Evolutionary conservation across 2,888 invertebrate species (phyloP).

Genomic region (Drosophila nr. medialis): DNA sequence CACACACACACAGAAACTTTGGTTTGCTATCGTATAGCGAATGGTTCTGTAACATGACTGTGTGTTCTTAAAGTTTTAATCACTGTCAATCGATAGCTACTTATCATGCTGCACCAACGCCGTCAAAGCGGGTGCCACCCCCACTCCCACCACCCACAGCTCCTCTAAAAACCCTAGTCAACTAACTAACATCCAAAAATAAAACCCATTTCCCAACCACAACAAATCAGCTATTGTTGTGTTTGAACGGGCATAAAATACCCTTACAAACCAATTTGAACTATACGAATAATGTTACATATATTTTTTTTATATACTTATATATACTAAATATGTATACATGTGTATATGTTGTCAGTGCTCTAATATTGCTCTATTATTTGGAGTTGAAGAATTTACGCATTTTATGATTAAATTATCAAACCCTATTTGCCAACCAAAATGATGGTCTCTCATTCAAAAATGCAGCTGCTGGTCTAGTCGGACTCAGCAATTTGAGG

Average conservation of each 20-base stretch:
- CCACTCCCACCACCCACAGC: neutral
- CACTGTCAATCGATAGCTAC: conserved; percentile 80
- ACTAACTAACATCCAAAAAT: neutral
- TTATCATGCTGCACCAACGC: conserved; percentile 72
- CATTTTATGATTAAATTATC: neutral
- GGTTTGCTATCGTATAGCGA: conserved; percentile 14
- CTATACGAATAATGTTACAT: neutral
- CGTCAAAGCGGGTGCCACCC: conserved; percentile 12
- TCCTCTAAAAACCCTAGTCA: neutral
- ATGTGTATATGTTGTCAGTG: too few species aligned
- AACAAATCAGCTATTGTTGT: neutral
- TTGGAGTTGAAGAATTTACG: neutral
- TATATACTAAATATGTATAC: too few species aligned
- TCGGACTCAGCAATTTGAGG: neutral
- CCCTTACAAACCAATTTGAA: neutral
- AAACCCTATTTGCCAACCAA: neutral
- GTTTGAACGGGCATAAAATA: neutral
- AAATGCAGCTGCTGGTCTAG: neutral
- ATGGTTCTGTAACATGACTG: conserved; percentile 72
- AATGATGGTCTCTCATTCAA: neutral
- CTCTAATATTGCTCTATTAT: too few species aligned
- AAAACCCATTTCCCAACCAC: neutral
- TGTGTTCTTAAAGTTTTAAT: conserved; percentile 80
- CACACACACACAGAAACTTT: neutral
- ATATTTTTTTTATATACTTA: too few species aligned